phyloP scores from a whole-genome alignment of 2,888 invertebrate genomes.

The Ennomos quercinarius region DNA sequence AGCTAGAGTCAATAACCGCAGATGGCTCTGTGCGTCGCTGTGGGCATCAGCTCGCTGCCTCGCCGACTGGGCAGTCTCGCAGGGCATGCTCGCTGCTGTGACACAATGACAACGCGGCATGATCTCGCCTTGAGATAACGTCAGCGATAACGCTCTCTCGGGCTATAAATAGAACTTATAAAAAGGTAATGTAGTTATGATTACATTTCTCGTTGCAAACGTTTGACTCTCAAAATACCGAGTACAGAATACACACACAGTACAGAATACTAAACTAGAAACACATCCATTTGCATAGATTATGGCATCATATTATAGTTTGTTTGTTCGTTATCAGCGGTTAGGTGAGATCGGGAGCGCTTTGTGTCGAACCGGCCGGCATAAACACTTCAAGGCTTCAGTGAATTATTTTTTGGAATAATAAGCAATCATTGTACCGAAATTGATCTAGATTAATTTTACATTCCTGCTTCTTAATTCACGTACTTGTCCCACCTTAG shows the following conservation, averaged over 20 bases:
- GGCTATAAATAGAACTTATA: constrained; percentile 78
- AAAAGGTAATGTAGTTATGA: constrained; percentile 75
- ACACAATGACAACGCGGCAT: constrained; percentile 44
- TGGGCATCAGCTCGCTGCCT: constrained; percentile 35
- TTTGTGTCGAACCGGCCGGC: not conserved
- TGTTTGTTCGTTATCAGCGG: constrained; percentile 24
- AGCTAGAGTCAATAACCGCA: constrained; percentile 52
- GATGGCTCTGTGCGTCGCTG: constrained; percentile 39
- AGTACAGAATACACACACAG: no score
- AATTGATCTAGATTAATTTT: no score
- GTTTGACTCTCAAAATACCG: constrained; percentile 23
- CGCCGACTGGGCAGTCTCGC: constrained; percentile 42
- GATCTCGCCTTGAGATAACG: constrained; percentile 82
- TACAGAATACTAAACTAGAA: no score
- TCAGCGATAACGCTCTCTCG: constrained; percentile 74
- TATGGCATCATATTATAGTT: constrained; percentile 20
- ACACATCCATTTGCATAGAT: constrained; percentile 24
- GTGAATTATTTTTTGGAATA: no score
- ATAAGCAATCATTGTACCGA: no score
- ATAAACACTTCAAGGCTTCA: no score
- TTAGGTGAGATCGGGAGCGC: constrained; percentile 11
- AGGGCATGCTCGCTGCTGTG: constrained; percentile 44
- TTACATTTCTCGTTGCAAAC: constrained; percentile 53
- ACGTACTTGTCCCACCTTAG: no score
- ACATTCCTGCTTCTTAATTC: no score